Evolutionary conservation across 2,797 vertebrate species (phyloP), one percentile per base, ranked within the genome.

Genomic region (Chaetophractus vellerosus): DNA sequence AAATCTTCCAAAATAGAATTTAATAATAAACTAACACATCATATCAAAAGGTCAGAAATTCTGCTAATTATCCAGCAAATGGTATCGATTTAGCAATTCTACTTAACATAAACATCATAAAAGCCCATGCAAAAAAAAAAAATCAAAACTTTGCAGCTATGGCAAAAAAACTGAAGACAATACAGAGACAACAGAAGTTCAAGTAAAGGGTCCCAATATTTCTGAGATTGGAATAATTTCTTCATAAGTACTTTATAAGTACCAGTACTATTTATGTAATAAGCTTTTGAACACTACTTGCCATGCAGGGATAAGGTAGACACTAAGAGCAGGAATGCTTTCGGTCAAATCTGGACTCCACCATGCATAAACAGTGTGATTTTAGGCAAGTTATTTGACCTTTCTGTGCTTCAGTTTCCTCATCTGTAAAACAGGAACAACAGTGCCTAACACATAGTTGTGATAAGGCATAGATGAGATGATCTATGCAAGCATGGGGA

Each of bases 21-120:
- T 88, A 96, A 82, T 71, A 97, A 96, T 68, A 97, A 95, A 95
- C 63, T 45, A 92, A 68, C 74, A 93, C 28, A 87, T 86, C 41
- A 38, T 72, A 88, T 57, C 41, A n/a, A 96, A 94, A 94, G 90
- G 95, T 95, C 93, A 96, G 93, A 93, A 96, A 93, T 94, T 93
- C 63, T 96, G 61, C 68, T 88, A 96, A 95, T 95, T 92, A 95
- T 83, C 85, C 52, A 91, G 66, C 79, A 94, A 81, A 94, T 68
- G 31, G 71, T 97, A 90, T 33, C 93, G 92, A 96, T 93, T 93
- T 95, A 91, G 80, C 76, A 95, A 93, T 97, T 92, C 88, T 11
- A 82, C 61, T 86, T 96, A 92, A 94, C 92, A 94, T 87, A 96
- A 95, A 90, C 28, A 94, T 92, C 33, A 78, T 86, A 92, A 93